Evolutionary conservation across 2,797 vertebrate genomes (phyloP).

Genomic region (Nannoperca australis): DNA sequence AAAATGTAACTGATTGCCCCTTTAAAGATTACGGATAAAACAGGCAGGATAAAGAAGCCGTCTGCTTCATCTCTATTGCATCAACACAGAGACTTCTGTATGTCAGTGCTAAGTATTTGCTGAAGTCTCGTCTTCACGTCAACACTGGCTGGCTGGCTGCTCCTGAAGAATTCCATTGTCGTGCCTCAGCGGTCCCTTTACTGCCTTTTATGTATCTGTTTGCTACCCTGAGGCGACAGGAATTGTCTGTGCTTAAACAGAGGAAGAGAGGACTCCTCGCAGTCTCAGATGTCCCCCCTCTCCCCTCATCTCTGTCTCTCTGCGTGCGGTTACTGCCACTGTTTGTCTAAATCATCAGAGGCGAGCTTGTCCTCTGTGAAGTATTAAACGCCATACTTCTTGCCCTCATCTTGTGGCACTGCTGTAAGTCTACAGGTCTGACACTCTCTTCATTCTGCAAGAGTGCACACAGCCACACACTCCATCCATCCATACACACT

Average conservation of each 20-base stretch:
- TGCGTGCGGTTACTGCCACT: constrained; percentile 60
- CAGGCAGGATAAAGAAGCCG: neutral
- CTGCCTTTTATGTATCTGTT: constrained; percentile 76
- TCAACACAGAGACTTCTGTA: neutral
- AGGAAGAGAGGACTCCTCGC: constrained; percentile 58
- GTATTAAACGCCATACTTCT: constrained; percentile 57
- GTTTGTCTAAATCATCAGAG: constrained; percentile 71
- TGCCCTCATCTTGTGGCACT: constrained; percentile 39
- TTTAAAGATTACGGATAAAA: constrained; percentile 13
- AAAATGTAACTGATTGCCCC: constrained; percentile 18
- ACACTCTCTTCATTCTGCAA: constrained; percentile 46
- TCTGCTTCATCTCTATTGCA: constrained; percentile 6
- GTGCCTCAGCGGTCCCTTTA: constrained; percentile 63
- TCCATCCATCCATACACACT: neutral
- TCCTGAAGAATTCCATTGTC: constrained; percentile 63
- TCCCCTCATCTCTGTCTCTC: constrained; percentile 34
- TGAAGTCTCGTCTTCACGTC: constrained; percentile 44
- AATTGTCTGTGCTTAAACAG: constrained; percentile 74
- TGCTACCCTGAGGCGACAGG: constrained; percentile 71
- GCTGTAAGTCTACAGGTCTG: constrained; percentile 51
- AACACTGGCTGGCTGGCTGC: constrained; percentile 47
- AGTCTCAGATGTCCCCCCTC: constrained; percentile 23
- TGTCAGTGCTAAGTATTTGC: constrained; percentile 20
- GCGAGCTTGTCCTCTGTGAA: constrained; percentile 66
- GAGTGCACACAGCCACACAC: constrained; percentile 6